Evolutionary conservation across 2,113 vertebrate species (phyloP), one percentile per base, ranked within the genome.

Genomic region (Callorhinus ursinus): DNA sequence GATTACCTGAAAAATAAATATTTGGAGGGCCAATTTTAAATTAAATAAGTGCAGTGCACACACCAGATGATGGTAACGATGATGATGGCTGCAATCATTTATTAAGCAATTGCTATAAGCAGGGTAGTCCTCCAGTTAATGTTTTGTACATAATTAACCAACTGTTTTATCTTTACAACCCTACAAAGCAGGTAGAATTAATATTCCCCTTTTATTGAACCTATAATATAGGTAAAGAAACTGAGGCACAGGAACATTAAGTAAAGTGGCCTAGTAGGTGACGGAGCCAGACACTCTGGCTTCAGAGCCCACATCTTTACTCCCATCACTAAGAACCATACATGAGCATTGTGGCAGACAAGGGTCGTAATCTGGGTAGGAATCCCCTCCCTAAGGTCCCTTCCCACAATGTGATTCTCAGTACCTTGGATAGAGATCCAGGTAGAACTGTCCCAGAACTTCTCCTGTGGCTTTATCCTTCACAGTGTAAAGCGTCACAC

Each of bases 381-480:
- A 55, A 36, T 0, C 69, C 24, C 76, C 81, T 81, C 69, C 71
- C 91, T 69, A 79, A 16, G 7, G 18, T 91, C 22, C 19, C 67
- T 53, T 93, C 63, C 63, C 94, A 36, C 59, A 80, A 19, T 3
- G 8, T 22, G 26, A 26, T 65, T 26, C 53, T 84, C 26, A 65
- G 95, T 99, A 99, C 99, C 99, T 99, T 91, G 99, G 99, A 93
- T 99, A 99, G 55, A 99, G 98, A 98, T 99, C 99, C 98, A 99
- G 96, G 98, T 99, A 99, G 98, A 99, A 99, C 97, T 99, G 99
- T 4, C 99, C 99, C 63, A 99, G 96, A 65, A 99, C 98, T 97
- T 99, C 99, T 94, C 98, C 99, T 0, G 99, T 99, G 69, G 98
- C 98, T 31, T 98, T 97, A 97, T 99, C 99, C 39, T 97, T 98